Base-by-base conservation (phyloP, 2,888 invertebrate species). In the Spisula subtruncata region DNA sequence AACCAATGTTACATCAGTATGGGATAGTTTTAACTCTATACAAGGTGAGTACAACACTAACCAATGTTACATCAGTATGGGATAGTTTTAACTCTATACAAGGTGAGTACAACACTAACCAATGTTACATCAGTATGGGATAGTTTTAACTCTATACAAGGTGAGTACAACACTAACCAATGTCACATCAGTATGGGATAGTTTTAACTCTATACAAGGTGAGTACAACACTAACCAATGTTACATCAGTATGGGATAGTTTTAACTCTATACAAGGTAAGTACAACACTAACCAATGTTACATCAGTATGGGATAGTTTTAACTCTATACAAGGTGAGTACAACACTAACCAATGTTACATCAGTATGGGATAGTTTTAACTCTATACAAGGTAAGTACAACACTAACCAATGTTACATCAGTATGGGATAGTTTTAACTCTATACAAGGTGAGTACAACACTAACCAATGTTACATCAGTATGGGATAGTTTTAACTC, bases 401-500 rank as follows among this genome's bases (percentile, higher is more conserved):
- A 4, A 86, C 88, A 29, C 85, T 93, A 51, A 93, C 94, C 20
- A 94, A 94, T 90, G 94, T 92, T 20, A 94, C 94, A 20, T 94
- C 94, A 46, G 92, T 94, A 1, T 94, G 94, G 94, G 94, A 92
- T 88, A 94, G 94, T 71, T 87, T n/a, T n/a, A n/a, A n/a, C n/a
- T n/a, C n/a, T n/a, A 12, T 56, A 80, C 85, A 85, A 29, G 93
- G 92, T 66, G n/a, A 92, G 91, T 25, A 92, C 92, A 4, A 86
- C 88, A 29, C 85, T 93, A 51, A 93, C 94, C 20, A 94, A 94
- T 90, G 94, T 92, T 20, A 94, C 94, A 20, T 94, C 94, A 46
- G 92, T 94, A 1, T 94, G 94, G 94, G 94, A 92, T 88, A 94
- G 94, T 71, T 87, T n/a, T n/a, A n/a, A n/a, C n/a, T n/a, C n/a